phyloP scores from a whole-genome alignment of 2,888 invertebrate species.

The Trachelus stipa region DNA sequence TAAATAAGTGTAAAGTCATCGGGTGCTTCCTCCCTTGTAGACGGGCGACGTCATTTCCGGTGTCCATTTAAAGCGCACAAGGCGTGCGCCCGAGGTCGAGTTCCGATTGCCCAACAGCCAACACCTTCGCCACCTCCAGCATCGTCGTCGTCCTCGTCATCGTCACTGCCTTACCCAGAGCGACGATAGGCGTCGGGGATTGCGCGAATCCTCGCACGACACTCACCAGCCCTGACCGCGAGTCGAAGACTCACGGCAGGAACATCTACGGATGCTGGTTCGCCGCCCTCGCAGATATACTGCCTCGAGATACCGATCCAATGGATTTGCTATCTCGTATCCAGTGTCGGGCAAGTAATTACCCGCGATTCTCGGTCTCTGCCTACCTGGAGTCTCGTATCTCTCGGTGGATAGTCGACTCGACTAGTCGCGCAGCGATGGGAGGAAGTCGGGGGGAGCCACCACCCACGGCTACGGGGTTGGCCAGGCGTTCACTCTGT shows the following conservation, averaged over 20 bases:
- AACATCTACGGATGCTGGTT: not conserved
- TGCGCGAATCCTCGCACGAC: not conserved
- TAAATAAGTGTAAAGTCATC: not conserved
- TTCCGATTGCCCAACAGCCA: slow-evolving; percentile 62
- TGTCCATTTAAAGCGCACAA: slow-evolving; percentile 57
- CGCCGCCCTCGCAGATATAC: slow-evolving; percentile 4
- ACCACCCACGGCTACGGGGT: not conserved
- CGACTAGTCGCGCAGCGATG: not conserved
- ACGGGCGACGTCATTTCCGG: slow-evolving; percentile 50
- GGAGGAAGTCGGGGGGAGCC: not conserved
- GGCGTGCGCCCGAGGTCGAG: slow-evolving; percentile 61
- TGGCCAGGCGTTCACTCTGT: not conserved
- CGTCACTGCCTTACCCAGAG: not conserved
- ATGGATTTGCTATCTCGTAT: not conserved
- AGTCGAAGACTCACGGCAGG: not conserved
- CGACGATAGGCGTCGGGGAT: not conserved
- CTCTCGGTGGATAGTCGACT: not conserved
- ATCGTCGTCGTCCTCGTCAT: not conserved
- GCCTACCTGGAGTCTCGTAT: not conserved
- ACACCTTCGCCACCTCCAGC: not conserved
- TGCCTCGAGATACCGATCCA: not conserved
- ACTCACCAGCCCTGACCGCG: not conserved
- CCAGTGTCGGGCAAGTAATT: slow-evolving; percentile 7
- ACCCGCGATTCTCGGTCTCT: not conserved
- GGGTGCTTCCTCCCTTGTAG: slow-evolving; percentile 30